Evolutionary conservation across 1,140 invertebrate genomes (phyloP), one percentile per base, ranked within the genome.

Genomic region (Holotrichia oblita): DNA sequence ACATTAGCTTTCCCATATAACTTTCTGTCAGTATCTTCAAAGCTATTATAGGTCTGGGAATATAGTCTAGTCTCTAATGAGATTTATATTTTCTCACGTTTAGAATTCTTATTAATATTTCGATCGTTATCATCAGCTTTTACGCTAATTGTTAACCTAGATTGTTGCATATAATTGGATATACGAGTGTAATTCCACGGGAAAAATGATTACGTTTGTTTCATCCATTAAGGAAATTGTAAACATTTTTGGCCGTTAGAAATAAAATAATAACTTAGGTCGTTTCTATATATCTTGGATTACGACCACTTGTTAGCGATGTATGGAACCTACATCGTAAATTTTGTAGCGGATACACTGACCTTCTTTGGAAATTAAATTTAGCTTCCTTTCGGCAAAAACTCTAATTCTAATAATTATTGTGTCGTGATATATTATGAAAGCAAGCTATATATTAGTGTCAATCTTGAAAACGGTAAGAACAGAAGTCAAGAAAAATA

Each of bases 21-120:
- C 22, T 69, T 69, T 69, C 61, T 4, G 22, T 10, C 14, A 10
- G 8, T 14, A 69, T 69, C 8, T 69, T 7, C 3, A 10, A 27
- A 17, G 12, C 20, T 6, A 69, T 34, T 69, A 34, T 27, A 69
- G 27, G 22, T 69, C 27, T 34, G 22, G 61, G 24, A 69, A 69
- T 22, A 69, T 12, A 6, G 61, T 34, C 61, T 69, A 34, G 27
- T 69, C 22, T 6, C 61, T 69, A 69, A 69, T 69, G 22, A 14
- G 27, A 69, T 69, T 69, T 22, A 69, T 69, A 12, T 69, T 34
- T 69, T 69, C 27, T 69, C 61, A 69, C 61, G 61, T 20, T 34
- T 8, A 8, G 27, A 22, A 27, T n/a, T 69, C 27, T 10, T 14
- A 24, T 8, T 69, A 24, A 10, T 69, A 69, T 27, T 69, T 69